Evolutionary conservation across 2,797 vertebrate genomes (phyloP).

Genomic region (Mus minutoides): DNA sequence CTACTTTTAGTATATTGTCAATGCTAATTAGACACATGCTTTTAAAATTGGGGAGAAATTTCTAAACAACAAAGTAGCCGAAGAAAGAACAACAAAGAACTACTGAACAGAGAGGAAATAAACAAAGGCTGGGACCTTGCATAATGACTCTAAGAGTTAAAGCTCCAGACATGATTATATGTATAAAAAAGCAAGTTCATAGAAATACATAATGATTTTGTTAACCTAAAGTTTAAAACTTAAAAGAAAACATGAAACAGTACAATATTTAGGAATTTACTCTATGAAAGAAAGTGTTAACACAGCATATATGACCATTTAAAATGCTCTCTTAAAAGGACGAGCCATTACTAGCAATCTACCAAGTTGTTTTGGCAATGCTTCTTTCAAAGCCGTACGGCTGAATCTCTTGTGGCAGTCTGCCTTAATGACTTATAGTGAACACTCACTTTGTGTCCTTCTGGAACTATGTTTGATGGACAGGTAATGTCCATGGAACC

Average conservation of each 20-base stretch:
- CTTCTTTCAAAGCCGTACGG: not conserved
- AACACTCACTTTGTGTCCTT: not conserved
- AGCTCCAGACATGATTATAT: slow-evolving; percentile 16
- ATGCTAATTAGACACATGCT: slow-evolving; percentile 38
- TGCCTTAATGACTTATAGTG: not conserved
- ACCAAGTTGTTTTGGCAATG: not conserved
- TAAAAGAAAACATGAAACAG: not conserved
- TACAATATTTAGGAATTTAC: not conserved
- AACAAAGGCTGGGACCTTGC: not conserved
- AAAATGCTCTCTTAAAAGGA: not conserved
- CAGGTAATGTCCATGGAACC: not conserved
- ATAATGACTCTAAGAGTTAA: not conserved
- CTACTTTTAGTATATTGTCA: slow-evolving; percentile 40
- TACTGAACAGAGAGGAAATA: not conserved
- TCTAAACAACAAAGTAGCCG: slow-evolving; percentile 32
- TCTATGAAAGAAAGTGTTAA: not conserved
- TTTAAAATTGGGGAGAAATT: not conserved
- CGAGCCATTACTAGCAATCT: not conserved
- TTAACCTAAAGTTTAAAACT: not conserved
- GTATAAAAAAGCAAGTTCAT: not conserved
- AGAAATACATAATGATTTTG: not conserved
- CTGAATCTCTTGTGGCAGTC: not conserved
- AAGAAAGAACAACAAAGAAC: not conserved
- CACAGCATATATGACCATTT: not conserved
- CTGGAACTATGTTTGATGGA: not conserved